A percentile compares a stretch with the other conserved stretches of the same genome.
Evolutionary conservation across 2,113 vertebrate species (phyloP).

Genomic region (Xenus cinereus): DNA sequence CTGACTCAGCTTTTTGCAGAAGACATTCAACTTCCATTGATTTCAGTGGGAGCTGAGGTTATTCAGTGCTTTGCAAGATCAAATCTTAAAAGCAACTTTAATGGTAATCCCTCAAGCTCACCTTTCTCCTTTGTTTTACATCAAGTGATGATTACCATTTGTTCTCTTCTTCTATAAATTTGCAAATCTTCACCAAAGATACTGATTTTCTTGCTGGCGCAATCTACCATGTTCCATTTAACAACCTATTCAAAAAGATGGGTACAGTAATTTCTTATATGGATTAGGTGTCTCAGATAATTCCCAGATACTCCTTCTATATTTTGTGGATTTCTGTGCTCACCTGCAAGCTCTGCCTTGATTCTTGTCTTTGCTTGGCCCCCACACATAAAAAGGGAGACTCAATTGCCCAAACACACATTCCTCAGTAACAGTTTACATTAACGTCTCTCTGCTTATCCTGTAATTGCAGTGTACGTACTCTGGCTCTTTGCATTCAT

Average conservation of each 20-base stretch:
- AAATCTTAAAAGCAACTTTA: background rate
- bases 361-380: slow-evolving; percentile 8
- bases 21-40: background rate
- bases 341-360: slow-evolving; percentile 16
- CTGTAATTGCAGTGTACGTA: background rate
- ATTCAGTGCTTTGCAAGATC: background rate
- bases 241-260: background rate
- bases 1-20: background rate
- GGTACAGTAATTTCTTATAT: background rate
- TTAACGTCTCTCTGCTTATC: slow-evolving; percentile 29
- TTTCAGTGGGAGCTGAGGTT: background rate
- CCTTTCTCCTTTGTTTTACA: background rate
- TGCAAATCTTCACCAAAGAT: background rate
- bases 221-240: background rate
- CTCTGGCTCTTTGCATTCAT: background rate
- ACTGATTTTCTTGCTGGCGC: background rate
- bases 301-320: background rate
- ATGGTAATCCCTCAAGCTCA: background rate
- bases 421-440: slow-evolving; percentile 60
- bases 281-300: slow-evolving; percentile 17
- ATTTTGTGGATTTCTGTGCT: background rate
- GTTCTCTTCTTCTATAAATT: background rate
- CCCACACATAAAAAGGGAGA: background rate
- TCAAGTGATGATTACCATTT: background rate
- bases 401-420: background rate